Evolutionary conservation across 2,888 invertebrate genomes (phyloP), one percentile per base, ranked within the genome.

Genomic region (Oxystoma pomonae): DNA sequence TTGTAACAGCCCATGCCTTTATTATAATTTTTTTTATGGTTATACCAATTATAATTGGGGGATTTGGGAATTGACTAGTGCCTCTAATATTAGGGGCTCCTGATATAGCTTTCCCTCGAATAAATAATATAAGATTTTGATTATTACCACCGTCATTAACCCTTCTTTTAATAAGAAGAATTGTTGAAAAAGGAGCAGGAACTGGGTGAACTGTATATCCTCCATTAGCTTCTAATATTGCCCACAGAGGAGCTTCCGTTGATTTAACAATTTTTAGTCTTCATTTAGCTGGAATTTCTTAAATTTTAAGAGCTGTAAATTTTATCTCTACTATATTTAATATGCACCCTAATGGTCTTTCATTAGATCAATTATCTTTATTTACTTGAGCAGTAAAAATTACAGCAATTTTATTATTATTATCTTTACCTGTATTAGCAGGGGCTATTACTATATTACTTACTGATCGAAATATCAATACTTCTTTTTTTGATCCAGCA

Each of bases 91-190:
- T 92, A 74, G 89, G 88, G 67, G 87, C 88, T 0, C 90, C 90
- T 1, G 92, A 93, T 84, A 91, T 92, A 83, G 88, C 89, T 9
- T 92, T 91, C 60, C 91, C 91, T 0, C 90, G 90, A 75, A 84
- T 92, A 84, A 92, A 92, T 85, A 91, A 91, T 83, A 87, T 91
- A 85, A 91, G 90, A 78, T 92, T 91, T 83, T 92, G 91, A 84
- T 68, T 92, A 21, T 57, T 92, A n/a, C 88, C 88, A 0, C 88
- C 89, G 0, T 87, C 90, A 9, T 72, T 92, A 72, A 82, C 83
- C n/a, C 70, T 92, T 0, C 55, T 74, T 19, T 12, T 74, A 35
- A 80, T 83, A 61, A 87, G 89, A 72, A 84, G 84, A 72, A 80
- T 88, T 73, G 85, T 87, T 65, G 88, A 89, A 83, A 85, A 81